Evolutionary conservation across 1,140 invertebrate species (phyloP).

Genomic region (Globodera rostochiensis): DNA sequence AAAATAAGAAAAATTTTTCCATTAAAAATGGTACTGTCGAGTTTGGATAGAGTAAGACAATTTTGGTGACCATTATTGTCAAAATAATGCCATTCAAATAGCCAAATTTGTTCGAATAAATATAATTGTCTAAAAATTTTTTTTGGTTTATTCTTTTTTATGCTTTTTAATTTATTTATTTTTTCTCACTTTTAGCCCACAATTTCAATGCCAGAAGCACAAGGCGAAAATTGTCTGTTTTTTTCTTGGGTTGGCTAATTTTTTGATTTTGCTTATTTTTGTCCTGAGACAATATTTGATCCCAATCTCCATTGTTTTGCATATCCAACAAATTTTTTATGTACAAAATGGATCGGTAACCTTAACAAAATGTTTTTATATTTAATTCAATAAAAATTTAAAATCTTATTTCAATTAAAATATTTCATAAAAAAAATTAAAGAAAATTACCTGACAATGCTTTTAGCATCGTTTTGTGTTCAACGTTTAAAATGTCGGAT

Average conservation of each 20-base stretch:
- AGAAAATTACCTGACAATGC: not conserved
- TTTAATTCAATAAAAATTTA: not conserved
- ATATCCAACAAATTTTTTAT: not conserved
- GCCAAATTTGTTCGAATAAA: conserved; percentile 75
- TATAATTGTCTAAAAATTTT: conserved; percentile 73
- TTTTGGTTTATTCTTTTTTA: conserved; percentile 52
- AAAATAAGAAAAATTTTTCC: conserved; percentile 69
- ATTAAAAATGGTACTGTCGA: conserved; percentile 20
- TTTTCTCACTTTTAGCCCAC: conserved; percentile 21
- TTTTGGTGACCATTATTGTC: conserved; percentile 15
- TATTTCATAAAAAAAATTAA: not conserved
- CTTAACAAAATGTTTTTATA: not conserved
- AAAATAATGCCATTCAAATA: conserved; percentile 72
- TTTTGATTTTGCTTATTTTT: not conserved
- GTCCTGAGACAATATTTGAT: not conserved
- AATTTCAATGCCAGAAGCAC: conserved; percentile 14
- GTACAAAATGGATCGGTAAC: not conserved
- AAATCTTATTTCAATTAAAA: not conserved
- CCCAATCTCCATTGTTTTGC: not conserved
- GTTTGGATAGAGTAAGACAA: not conserved
- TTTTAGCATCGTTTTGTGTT: not conserved
- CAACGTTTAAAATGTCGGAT: not conserved
- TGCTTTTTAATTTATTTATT: conserved; percentile 2
- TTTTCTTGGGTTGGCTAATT: not conserved
- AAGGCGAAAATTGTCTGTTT: not conserved